A percentile compares a stretch with the other conserved stretches of the same genome.
These are phyloP conservation scores for Rhabditoides inermis DNA, from an alignment of 2,888 invertebrate species.

Conservation along the genomic window DNA sequence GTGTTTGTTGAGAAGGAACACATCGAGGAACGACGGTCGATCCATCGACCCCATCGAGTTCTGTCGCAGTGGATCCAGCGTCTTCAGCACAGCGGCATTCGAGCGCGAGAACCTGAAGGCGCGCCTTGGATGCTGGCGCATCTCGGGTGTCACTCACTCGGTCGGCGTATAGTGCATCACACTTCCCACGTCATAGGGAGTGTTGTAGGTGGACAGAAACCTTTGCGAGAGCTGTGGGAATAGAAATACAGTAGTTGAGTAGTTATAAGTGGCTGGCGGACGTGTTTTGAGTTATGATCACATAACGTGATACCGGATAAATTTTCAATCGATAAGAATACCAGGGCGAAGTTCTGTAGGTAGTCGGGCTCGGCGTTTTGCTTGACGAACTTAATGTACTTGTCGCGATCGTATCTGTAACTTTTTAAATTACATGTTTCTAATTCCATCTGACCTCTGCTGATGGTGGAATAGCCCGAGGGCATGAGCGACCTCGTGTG, in stretches of 20 bases:
- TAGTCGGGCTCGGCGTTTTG: constrained; percentile 12
- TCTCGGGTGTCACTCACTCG: constrained; percentile 1
- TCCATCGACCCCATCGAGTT: constrained; percentile 10
- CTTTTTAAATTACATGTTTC: no score
- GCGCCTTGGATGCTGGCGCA: neutral
- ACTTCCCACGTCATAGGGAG: constrained; percentile 11
- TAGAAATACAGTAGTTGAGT: no score
- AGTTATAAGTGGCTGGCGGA: no score
- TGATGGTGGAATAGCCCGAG: constrained; percentile 28
- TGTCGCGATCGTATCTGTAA: no score
- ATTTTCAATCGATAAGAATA: constrained; percentile 1
- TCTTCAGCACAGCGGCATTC: constrained; percentile 1
- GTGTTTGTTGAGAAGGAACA: constrained; percentile 7
- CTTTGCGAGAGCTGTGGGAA: neutral
- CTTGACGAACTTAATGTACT: constrained; percentile 15
- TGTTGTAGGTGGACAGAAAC: constrained; percentile 5
- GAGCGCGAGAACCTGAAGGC: neutral
- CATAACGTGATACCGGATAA: neutral
- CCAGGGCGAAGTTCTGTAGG: constrained; percentile 22
- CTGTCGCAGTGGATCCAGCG: constrained; percentile 8
- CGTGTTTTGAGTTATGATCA: no score
- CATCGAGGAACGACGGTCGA: constrained; percentile 9
- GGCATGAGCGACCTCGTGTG: constrained; percentile 27
- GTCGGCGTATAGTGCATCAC: constrained; percentile 16
- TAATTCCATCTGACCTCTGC: constrained; percentile 22